Percentiles rank a stretch among this genome's conserved stretches.
Conservation (phyloP, 2,797 vertebrate species). For the Todus mexicanus region DNA sequence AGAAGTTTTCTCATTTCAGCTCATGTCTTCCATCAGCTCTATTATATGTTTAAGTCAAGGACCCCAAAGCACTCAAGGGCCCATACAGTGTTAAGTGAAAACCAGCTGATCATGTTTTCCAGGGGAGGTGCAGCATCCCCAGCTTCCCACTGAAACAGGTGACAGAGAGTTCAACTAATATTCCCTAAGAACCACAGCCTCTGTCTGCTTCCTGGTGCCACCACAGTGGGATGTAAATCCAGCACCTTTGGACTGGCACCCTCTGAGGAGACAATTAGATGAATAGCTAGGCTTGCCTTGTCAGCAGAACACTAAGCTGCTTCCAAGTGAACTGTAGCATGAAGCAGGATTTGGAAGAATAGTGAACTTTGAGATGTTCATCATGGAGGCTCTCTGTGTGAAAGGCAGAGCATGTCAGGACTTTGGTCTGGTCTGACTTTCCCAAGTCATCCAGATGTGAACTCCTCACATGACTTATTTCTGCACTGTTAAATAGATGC, state of each 20-base stretch:
- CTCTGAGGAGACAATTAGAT: background rate
- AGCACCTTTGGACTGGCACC: background rate
- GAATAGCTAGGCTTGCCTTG: background rate
- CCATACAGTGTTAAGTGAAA: background rate
- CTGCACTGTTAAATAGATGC: background rate
- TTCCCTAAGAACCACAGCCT: background rate
- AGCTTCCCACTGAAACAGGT: background rate
- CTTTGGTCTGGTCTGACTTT: conserved; percentile 8
- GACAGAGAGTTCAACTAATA: background rate
- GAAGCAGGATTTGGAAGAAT: background rate
- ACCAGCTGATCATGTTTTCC: background rate
- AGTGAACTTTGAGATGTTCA: conserved; percentile 2
- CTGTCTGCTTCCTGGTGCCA: background rate
- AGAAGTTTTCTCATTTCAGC: background rate
- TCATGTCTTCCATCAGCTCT: background rate
- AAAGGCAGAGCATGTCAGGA: conserved; percentile 3
- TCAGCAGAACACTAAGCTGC: background rate
- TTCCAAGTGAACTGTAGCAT: background rate
- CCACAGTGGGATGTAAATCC: background rate
- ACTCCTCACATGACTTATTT: background rate
- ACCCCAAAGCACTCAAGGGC: background rate
- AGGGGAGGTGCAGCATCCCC: background rate
- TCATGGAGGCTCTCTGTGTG: background rate
- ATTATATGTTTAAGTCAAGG: background rate
- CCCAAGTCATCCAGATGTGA: background rate